phyloP scores from a whole-genome alignment of 2,888 invertebrate genomes.

The Luperina testacea region DNA sequence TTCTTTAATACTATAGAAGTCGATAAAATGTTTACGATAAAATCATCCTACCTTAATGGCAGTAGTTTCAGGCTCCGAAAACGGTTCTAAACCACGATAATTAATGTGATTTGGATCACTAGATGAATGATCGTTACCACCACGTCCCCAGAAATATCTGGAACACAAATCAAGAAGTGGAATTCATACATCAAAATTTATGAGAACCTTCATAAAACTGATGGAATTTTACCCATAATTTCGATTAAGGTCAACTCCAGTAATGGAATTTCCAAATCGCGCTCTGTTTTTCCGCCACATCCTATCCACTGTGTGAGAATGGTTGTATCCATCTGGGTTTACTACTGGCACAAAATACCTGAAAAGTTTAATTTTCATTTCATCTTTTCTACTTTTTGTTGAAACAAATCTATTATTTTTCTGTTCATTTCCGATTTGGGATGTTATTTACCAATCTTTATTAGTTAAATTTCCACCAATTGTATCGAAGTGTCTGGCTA shows the following conservation, averaged over 20 bases:
- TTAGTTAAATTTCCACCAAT: conserved; percentile 92
- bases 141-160: conserved; percentile 79
- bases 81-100: conserved; percentile 80
- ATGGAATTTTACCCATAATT: conserved; percentile 92
- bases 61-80: conserved; percentile 84
- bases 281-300: conserved; percentile 95
- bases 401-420: neutral
- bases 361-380: conserved; percentile 50
- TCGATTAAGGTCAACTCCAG: conserved; percentile 95
- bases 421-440: neutral
- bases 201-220: neutral
- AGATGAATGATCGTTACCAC: conserved; percentile 67
- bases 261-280: conserved; percentile 87
- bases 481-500: conserved; percentile 92
- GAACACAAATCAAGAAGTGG: conserved; percentile 42
- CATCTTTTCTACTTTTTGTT: neutral
- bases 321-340: conserved; percentile 97
- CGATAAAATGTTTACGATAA: neutral
- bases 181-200: neutral
- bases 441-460: conserved; percentile 93
- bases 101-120: conserved; percentile 81
- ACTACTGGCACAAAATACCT: conserved; percentile 93
- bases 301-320: conserved; percentile 93
- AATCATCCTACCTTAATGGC: conserved; percentile 81
- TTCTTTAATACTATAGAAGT: neutral